Conservation (phyloP, 2,888 invertebrate species). For the Platycheirus albimanus region DNA sequence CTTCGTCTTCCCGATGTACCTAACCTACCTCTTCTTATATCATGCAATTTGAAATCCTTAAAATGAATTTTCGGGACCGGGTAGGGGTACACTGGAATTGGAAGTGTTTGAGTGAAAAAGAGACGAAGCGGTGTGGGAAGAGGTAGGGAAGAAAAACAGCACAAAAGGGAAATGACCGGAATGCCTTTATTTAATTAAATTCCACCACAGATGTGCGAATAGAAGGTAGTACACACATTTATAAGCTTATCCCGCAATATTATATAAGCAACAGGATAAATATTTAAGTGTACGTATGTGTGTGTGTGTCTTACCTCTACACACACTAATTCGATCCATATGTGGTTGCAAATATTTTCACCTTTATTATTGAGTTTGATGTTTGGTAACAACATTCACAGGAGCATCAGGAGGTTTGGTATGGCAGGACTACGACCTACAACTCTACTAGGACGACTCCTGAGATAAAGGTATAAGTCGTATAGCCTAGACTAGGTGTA, state of each 20-base stretch:
- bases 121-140: not conserved
- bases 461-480: too few relatives aligned
- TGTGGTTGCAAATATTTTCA: slow-evolving; percentile 68
- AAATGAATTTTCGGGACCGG: slow-evolving; percentile 22
- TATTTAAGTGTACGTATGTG: not conserved
- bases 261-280: slow-evolving; percentile 40
- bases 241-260: slow-evolving; percentile 31
- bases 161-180: slow-evolving; percentile 72
- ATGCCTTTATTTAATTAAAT: slow-evolving; percentile 74
- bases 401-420: not conserved
- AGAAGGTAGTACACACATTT: slow-evolving; percentile 34
- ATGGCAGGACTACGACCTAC: too few relatives aligned
- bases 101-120: not conserved
- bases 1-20: slow-evolving; percentile 49
- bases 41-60: slow-evolving; percentile 67
- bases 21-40: slow-evolving; percentile 24
- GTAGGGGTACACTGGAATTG: not conserved
- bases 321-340: slow-evolving; percentile 5
- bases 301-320: not conserved
- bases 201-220: slow-evolving; percentile 73
- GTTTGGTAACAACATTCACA: slow-evolving; percentile 54
- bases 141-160: slow-evolving; percentile 30
- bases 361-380: slow-evolving; percentile 65
- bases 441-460: too few relatives aligned
- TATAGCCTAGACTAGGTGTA: too few relatives aligned